A percentile compares a stretch with the other conserved stretches of the same genome.
Conservation (phyloP, 1,140 invertebrate genomes). For the Platyscapa corneri region DNA sequence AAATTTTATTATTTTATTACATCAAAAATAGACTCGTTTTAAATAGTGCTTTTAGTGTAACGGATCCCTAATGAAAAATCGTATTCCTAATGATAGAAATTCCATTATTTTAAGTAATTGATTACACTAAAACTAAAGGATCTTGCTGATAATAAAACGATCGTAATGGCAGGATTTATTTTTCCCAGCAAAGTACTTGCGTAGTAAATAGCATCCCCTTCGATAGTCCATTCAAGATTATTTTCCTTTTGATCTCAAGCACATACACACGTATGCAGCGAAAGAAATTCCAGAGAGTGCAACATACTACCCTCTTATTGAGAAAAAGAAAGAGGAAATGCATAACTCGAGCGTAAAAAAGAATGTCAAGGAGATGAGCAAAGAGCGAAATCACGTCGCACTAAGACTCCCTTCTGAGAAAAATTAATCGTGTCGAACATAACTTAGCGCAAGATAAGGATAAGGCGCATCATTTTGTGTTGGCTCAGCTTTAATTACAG, state of each 20-base stretch:
- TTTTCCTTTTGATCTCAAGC: background rate
- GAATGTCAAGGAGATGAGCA: background rate
- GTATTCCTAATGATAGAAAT: background rate
- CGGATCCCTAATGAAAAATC: background rate
- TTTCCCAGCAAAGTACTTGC: background rate
- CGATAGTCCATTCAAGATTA: slow-evolving; percentile 27
- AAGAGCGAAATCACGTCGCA: background rate
- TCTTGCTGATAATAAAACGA: background rate
- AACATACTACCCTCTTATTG: slow-evolving; percentile 16
- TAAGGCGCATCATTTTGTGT: background rate
- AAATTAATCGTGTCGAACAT: slow-evolving; percentile 29
- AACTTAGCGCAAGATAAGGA: slow-evolving; percentile 25
- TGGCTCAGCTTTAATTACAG: slow-evolving; percentile 20
- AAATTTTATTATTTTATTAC: background rate
- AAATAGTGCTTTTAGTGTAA: background rate
- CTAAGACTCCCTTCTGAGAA: background rate
- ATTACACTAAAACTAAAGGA: background rate
- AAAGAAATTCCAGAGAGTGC: background rate
- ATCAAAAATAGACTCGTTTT: background rate
- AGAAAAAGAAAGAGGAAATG: background rate
- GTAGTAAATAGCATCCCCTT: slow-evolving; percentile 6
- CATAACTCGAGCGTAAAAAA: background rate
- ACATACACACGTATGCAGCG: background rate
- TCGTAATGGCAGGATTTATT: background rate
- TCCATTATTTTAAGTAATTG: background rate